phyloP scores from a whole-genome alignment of 2,113 vertebrate genomes.

The Lagopus muta region DNA sequence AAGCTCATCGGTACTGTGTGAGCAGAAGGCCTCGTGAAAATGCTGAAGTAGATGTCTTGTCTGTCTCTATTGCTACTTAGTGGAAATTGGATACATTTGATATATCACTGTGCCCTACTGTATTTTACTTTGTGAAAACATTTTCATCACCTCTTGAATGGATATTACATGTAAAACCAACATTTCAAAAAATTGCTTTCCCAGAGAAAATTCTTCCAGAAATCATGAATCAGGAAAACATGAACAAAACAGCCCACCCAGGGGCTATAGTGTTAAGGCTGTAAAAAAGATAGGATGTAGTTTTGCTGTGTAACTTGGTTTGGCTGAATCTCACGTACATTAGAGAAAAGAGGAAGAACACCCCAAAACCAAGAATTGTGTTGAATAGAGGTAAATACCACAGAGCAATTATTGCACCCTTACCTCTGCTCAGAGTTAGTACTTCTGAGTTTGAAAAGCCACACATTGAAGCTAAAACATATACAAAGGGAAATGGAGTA shows the following conservation, averaged over 20 bases:
- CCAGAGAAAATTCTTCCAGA: neutral
- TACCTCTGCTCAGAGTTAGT: neutral
- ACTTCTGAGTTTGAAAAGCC: neutral
- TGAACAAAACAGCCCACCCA: neutral
- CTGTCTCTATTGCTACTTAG: neutral
- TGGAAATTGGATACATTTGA: neutral
- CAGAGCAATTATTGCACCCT: neutral
- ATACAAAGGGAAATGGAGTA: neutral
- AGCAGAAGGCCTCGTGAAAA: neutral
- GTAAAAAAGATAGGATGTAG: neutral
- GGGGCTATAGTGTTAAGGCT: neutral
- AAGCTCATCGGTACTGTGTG: neutral
- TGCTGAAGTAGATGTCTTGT: neutral
- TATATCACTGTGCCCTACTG: neutral
- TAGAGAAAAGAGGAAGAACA: neutral
- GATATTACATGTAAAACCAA: neutral
- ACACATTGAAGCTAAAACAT: neutral
- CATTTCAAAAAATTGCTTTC: neutral
- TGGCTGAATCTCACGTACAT: neutral
- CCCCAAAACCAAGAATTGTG: neutral
- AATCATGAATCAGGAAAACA: neutral
- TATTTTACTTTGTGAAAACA: neutral
- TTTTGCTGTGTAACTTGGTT: neutral
- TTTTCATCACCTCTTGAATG: neutral
- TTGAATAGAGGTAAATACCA: neutral